Percentiles rank a stretch among this genome's conserved stretches.
Evolutionary conservation across 2,797 vertebrate species (phyloP).

Genomic region (Holocentrus rufus): DNA sequence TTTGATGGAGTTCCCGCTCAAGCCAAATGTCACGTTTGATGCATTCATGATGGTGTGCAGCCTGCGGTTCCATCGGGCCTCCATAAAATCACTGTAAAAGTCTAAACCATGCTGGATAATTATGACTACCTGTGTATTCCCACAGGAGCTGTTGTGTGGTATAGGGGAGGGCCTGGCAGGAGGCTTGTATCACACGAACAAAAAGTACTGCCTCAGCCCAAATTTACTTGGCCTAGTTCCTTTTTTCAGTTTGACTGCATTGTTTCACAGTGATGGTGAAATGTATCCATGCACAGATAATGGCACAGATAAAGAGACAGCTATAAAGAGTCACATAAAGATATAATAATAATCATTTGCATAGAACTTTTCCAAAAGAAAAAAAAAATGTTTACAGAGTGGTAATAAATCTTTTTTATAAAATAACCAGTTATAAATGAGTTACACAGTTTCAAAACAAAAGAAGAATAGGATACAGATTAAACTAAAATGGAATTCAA

Average conservation of each 20-base stretch:
- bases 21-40: background rate
- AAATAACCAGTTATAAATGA: no score
- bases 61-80: background rate
- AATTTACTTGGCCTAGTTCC: constrained; percentile 1
- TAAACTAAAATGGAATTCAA: no score
- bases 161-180: background rate
- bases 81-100: background rate
- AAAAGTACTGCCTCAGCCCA: background rate
- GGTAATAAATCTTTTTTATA: no score
- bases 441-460: no score
- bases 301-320: background rate
- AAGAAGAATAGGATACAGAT: no score
- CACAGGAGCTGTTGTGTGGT: constrained; percentile 5
- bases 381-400: no score
- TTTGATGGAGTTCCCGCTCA: no score
- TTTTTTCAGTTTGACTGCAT: background rate
- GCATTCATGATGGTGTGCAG: background rate
- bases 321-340: background rate
- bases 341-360: no score
- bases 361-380: no score
- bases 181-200: constrained; percentile 1
- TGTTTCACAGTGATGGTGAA: background rate
- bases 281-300: background rate
- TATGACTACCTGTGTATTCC: constrained; percentile 22
- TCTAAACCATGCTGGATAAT: constrained; percentile 3